phyloP scores from a whole-genome alignment of 2,797 vertebrate species.

The Paratrypauchen microcephalus region DNA sequence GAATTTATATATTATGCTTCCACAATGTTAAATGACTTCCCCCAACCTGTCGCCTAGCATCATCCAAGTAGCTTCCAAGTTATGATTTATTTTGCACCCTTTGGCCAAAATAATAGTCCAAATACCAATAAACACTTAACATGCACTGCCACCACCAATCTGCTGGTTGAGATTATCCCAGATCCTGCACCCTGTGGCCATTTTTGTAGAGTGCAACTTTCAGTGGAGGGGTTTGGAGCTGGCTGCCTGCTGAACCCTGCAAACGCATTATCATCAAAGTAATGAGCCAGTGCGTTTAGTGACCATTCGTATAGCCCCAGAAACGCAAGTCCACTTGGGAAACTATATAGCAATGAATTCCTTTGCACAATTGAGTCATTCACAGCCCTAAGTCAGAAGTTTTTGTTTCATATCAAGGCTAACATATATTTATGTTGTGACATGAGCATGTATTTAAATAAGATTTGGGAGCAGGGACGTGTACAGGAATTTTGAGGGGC shows the following conservation, averaged over 20 bases:
- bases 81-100: constrained; percentile 50
- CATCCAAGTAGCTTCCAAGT: constrained; percentile 32
- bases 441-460: neutral
- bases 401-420: neutral
- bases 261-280: constrained; percentile 61
- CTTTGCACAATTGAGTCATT: constrained; percentile 29
- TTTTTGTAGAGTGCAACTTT: constrained; percentile 47
- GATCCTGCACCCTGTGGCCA: constrained; percentile 50
- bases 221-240: constrained; percentile 26
- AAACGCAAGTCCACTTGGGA: constrained; percentile 21
- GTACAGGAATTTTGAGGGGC: too few species aligned
- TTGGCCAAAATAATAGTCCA: constrained; percentile 49
- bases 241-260: constrained; percentile 34
- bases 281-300: constrained; percentile 30
- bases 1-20: constrained; percentile 9
- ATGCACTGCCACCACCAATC: constrained; percentile 35
- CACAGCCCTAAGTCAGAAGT: neutral
- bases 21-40: constrained; percentile 18
- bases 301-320: constrained; percentile 24
- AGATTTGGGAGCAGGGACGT: too few species aligned
- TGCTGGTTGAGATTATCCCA: constrained; percentile 48
- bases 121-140: constrained; percentile 58
- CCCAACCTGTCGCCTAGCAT: constrained; percentile 32
- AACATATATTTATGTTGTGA: neutral
- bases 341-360: constrained; percentile 37